phyloP scores from a whole-genome alignment of 2,888 invertebrate genomes.

The Anarsia innoxiella region DNA sequence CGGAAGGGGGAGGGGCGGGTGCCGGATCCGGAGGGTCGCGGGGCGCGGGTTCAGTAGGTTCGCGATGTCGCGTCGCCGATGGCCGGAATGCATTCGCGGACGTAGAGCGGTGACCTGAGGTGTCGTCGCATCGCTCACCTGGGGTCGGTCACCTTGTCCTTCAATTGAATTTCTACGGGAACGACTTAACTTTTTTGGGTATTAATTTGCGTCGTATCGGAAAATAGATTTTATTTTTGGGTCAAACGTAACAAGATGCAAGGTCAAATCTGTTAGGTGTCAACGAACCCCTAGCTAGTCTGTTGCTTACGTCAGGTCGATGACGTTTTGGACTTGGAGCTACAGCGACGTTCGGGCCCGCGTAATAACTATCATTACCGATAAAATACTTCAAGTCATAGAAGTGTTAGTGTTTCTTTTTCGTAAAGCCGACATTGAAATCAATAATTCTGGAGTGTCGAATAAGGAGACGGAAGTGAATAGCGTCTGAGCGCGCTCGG shows the following conservation, averaged over 20 bases:
- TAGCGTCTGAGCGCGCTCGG: conserved; percentile 50
- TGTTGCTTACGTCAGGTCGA: conserved; percentile 65
- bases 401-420: conserved; percentile 16
- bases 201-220: conserved; percentile 21
- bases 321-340: conserved; percentile 53
- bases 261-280: conserved; percentile 66
- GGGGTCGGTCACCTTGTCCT: conserved; percentile 55
- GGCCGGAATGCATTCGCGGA: conserved; percentile 75
- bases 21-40: conserved; percentile 66
- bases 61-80: conserved; percentile 72
- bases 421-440: neutral
- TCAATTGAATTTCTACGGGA: conserved; percentile 31
- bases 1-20: conserved; percentile 50
- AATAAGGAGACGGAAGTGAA: conserved; percentile 65
- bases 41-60: conserved; percentile 74
- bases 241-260: conserved; percentile 57
- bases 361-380: neutral
- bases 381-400: neutral
- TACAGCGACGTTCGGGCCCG: conserved; percentile 20
- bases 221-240: conserved; percentile 45
- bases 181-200: conserved; percentile 24
- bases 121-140: conserved; percentile 66
- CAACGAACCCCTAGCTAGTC: conserved; percentile 69
- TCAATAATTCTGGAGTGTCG: conserved; percentile 38
- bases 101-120: conserved; percentile 72